Conservation (phyloP, 2,113 vertebrate species). For the Clarias magur region DNA sequence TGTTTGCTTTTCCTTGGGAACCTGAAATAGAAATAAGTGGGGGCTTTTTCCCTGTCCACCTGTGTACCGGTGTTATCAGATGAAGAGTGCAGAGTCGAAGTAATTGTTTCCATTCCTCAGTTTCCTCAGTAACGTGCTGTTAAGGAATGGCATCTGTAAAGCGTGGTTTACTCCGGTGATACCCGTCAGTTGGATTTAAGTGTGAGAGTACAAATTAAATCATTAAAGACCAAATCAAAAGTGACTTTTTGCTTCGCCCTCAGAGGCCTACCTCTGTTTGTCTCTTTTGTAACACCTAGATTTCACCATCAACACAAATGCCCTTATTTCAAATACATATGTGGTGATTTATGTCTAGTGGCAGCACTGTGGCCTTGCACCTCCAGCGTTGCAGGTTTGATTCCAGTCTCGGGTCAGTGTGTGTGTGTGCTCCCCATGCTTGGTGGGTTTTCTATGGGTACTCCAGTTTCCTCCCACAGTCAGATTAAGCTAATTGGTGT, state of each 20-base stretch:
- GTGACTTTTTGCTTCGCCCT: not conserved
- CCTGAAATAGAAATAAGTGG: slow-evolving; percentile 38
- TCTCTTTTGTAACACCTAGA: not conserved
- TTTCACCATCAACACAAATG: not conserved
- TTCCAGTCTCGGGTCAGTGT: too few relatives aligned
- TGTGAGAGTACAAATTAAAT: not conserved
- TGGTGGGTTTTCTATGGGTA: too few relatives aligned
- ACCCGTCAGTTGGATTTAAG: not conserved
- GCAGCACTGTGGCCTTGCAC: too few relatives aligned
- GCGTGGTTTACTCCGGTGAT: not conserved
- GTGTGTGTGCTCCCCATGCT: too few relatives aligned
- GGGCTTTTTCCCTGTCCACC: slow-evolving; percentile 20
- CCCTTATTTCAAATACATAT: not conserved
- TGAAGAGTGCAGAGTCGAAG: slow-evolving; percentile 10
- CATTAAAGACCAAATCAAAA: not conserved
- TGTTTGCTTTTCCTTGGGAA: not conserved
- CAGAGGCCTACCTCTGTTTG: not conserved
- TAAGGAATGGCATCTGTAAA: not conserved
- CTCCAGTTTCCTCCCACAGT: too few relatives aligned
- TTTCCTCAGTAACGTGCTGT: not conserved
- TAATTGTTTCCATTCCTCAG: slow-evolving; percentile 29
- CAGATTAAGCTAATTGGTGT: too few relatives aligned
- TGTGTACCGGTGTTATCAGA: slow-evolving; percentile 22
- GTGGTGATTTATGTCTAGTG: not conserved
- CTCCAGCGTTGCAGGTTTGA: too few relatives aligned